A percentile compares a stretch with the other conserved stretches of the same genome.
Evolutionary conservation across 1,140 invertebrate genomes (phyloP).

Genomic region (Spodoptera frugiperda): DNA sequence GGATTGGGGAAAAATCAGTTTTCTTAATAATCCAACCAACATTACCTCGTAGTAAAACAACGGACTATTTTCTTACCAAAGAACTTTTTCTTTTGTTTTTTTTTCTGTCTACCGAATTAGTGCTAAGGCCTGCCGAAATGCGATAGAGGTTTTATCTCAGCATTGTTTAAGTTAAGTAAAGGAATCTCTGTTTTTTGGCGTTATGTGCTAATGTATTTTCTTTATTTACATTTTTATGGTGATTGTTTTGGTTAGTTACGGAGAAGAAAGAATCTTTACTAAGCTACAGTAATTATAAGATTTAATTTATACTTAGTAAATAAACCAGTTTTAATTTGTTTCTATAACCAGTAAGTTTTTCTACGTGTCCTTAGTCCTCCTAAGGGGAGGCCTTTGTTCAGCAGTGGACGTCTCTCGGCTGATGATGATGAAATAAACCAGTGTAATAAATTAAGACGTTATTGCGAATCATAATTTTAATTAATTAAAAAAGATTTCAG

Average conservation of each 20-base stretch:
- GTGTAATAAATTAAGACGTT: too few species aligned
- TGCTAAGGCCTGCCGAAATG: slow-evolving; percentile 5
- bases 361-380: too few species aligned
- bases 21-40: neutral
- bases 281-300: too few species aligned
- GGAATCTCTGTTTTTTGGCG: neutral
- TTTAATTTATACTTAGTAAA: neutral
- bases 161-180: slow-evolving; percentile 1
- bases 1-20: neutral
- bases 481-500: too few species aligned
- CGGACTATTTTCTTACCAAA: neutral
- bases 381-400: too few species aligned
- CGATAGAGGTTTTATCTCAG: slow-evolving; percentile 21
- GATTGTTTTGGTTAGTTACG: neutral
- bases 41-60: slow-evolving; percentile 10
- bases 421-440: too few species aligned
- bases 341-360: too few species aligned
- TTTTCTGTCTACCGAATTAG: neutral
- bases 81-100: slow-evolving; percentile 5
- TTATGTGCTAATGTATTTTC: neutral
- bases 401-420: too few species aligned
- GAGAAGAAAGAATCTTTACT: too few species aligned
- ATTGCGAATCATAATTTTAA: too few species aligned
- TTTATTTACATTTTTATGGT: neutral
- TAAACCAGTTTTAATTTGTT: too few species aligned